phyloP scores from a whole-genome alignment of 23 tunicate genomes.

The Trididemnum clinides region DNA sequence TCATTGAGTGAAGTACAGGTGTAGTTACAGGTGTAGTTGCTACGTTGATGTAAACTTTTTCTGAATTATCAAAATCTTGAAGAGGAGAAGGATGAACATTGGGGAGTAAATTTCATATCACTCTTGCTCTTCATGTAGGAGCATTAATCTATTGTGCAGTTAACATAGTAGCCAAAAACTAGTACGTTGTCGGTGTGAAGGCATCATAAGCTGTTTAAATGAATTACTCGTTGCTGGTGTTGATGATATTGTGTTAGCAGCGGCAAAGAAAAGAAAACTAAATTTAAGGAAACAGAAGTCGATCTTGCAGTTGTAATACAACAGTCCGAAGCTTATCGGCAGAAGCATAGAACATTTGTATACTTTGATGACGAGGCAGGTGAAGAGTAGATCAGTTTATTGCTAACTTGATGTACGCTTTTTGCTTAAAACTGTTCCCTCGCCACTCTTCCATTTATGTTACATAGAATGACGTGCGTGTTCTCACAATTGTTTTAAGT shows the following conservation, averaged over 20 bases:
- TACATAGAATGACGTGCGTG: no score
- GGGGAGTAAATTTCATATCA: constrained; percentile 90
- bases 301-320: not conserved
- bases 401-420: no score
- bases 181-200: not conserved
- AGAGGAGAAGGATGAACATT: constrained; percentile 90
- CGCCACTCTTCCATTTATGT: no score
- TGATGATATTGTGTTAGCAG: not conserved
- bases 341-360: no score
- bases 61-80: no score
- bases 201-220: not conserved
- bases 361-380: no score
- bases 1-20: no score
- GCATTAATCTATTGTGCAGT: constrained; percentile 94
- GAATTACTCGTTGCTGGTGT: not conserved
- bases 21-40: no score
- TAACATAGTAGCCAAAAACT: constrained; percentile 57
- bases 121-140: constrained; percentile 85
- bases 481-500: no score
- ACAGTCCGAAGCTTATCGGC: not conserved
- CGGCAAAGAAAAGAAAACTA: not conserved
- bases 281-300: not conserved
- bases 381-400: no score
- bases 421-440: no score
- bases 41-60: no score